These are phyloP conservation scores for Oryctes rhinoceros DNA, from an alignment of 1,140 invertebrate species.

Conservation along the genomic window DNA sequence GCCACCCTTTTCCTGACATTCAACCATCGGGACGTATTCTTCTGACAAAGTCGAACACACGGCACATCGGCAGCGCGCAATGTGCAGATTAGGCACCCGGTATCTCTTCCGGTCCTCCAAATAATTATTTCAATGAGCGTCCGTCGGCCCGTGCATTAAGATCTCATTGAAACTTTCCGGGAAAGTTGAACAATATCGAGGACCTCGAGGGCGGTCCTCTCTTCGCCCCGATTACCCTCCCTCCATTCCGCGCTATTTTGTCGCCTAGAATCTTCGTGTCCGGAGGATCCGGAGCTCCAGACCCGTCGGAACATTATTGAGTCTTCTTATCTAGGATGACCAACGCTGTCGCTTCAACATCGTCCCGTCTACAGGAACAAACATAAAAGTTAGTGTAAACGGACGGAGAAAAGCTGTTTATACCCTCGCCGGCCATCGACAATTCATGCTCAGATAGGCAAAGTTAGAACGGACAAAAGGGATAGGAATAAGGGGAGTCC, in stretches of 20 bases:
- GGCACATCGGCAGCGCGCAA: neutral
- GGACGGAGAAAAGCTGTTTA: slow-evolving; percentile 13
- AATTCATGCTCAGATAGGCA: slow-evolving; percentile 8
- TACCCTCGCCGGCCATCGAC: neutral
- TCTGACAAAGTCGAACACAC: neutral
- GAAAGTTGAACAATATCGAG: slow-evolving; percentile 18
- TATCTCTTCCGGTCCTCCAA: neutral
- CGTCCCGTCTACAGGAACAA: neutral
- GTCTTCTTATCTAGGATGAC: slow-evolving; percentile 11
- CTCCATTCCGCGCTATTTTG: neutral
- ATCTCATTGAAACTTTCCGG: slow-evolving; percentile 18
- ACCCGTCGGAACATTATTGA: neutral
- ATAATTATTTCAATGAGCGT: slow-evolving; percentile 18
- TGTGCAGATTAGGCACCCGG: neutral
- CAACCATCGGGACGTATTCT: neutral
- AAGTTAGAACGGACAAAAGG: neutral
- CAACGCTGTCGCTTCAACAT: neutral
- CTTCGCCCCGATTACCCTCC: neutral
- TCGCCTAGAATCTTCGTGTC: neutral
- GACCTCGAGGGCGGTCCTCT: neutral
- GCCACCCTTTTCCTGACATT: neutral
- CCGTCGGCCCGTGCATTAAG: slow-evolving; percentile 15
- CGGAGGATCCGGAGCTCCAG: too few species aligned
- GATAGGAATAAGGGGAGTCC: neutral
- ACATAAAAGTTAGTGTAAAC: slow-evolving; percentile 22